Base-by-base conservation (phyloP, 37 sponge, comb jelly and placozoan species). In the Eunapius fragilis region DNA sequence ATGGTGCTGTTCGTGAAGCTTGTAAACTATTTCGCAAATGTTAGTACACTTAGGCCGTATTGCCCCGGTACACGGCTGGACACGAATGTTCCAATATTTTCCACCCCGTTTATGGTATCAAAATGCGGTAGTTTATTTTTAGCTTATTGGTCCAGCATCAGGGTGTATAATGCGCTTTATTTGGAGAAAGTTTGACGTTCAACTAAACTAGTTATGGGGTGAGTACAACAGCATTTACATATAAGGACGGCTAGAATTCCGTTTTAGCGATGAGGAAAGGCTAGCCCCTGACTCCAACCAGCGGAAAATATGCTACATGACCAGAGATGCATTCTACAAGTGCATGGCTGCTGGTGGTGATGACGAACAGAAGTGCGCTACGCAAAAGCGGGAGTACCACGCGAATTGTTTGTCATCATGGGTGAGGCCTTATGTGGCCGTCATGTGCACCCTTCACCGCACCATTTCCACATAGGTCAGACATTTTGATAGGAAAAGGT, bases 401-500 rank as follows among this genome's bases (percentile, higher is more conserved):
- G 48, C 26, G 5, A 87, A 27, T 35, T 94, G 94, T 69, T 34
- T 87, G 31, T 83, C 88, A 45, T 87, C 94, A 19, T 94, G 94
- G 94, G 94, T 94, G 67, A 82, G 88, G 58, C 58, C 58, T 58
- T 58, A 19, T 58, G 58, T 19, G 58, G 58, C 58, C 58, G 6
- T 58, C 14, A 58, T 58, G 58, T 58, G 22, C 58, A 58, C 58
- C 58, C 58, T 58, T 58, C 58, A 58, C 22, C 17, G 19, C 27
- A 76, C 58, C 41, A 14, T 50, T 33, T 73, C 24, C 77, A 41
- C 37, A 17, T 70, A 94, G 94, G 94, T 94, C 70, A 94, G 88
- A 72, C 70, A 94, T 70, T 94, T 94, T 81, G 91, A 94, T 24
- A 88, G 78, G 69, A 94, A 90, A 41, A 84, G 86, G 35, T 82